Evolutionary conservation across 2,113 vertebrate species (phyloP), one percentile per base, ranked within the genome.

Genomic region (Indri indri): DNA sequence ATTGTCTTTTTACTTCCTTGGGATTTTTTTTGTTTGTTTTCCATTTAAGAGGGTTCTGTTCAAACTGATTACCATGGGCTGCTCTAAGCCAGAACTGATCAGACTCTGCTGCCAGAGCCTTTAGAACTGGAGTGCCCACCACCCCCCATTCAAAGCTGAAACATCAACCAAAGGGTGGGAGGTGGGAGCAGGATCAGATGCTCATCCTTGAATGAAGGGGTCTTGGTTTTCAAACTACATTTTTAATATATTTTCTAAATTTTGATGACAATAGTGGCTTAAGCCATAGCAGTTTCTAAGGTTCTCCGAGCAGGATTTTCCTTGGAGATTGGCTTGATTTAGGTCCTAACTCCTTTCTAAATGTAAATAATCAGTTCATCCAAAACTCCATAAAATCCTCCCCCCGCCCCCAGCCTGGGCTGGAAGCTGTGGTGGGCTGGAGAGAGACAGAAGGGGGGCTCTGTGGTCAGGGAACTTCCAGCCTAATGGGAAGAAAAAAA

Each of bases 221-320:
- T 86, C 54, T 96, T 96, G 71, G 81, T 81, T 96, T 98, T 97
- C 88, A 97, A 98, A 95, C 65, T 85, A 0, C 61, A 83, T 86
- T 96, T 94, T 94, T 71, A 87, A 94, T 94, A 25, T 42, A 8
- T 90, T 90, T 92, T 66, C 61, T 95, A 94, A 94, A 85, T 88
- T 93, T 95, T 96, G 95, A 77, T 70, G 84, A 96, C 88, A 96
- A 65, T 52, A 81, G 81, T 85, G 85, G 88, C 81, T 95, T 86
- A 96, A 91, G 74, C 30, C 27, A 34, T 97, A 93, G 50, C 20
- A 68, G 25, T 73, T 88, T 94, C 85, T 91, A 84, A 86, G 63
- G 25, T 92, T 93, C 92, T 94, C 42, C 50, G 94, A 91, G 80
- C 32, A 83, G 27, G 1, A 12, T 82, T 97, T 94, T 70, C 81